Conservation (phyloP, 2,888 invertebrate species). For the Acanthosoma haemorrhoidale region DNA sequence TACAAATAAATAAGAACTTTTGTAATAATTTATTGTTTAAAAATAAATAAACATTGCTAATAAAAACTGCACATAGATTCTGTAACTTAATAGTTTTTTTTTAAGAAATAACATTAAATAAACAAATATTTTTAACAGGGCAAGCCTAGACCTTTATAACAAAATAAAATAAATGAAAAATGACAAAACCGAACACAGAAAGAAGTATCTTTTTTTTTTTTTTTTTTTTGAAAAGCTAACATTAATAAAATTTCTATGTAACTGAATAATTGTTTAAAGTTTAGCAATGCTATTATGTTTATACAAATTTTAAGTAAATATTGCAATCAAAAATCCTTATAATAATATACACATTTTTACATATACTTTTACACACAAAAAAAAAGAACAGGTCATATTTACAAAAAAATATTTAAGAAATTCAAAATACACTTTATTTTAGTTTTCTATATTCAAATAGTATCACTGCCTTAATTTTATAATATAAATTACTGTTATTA, state of each 20-base stretch:
- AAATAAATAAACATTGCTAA: neutral
- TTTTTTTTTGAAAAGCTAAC: neutral
- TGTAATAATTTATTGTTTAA: slow-evolving; percentile 6
- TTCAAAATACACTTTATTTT: neutral
- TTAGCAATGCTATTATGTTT: neutral
- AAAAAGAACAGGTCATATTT: slow-evolving; percentile 3
- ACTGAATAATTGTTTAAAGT: neutral
- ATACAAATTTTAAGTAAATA: slow-evolving; percentile 7
- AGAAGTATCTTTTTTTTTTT: neutral
- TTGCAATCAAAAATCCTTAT: neutral
- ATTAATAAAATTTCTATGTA: neutral
- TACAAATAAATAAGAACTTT: too few relatives aligned
- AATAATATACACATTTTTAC: slow-evolving; percentile 5
- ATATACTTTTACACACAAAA: neutral
- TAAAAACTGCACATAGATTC: neutral
- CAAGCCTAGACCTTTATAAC: neutral
- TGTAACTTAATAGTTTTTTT: neutral
- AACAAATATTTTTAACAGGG: neutral
- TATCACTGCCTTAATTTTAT: slow-evolving; percentile 2
- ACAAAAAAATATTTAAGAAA: slow-evolving; percentile 12
- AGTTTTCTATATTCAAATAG: neutral
- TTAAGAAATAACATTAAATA: neutral
- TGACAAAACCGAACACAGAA: neutral
- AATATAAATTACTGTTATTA: neutral
- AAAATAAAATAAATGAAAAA: neutral